phyloP scores from a whole-genome alignment of 2,888 invertebrate genomes.

The Rotaria macrura region DNA sequence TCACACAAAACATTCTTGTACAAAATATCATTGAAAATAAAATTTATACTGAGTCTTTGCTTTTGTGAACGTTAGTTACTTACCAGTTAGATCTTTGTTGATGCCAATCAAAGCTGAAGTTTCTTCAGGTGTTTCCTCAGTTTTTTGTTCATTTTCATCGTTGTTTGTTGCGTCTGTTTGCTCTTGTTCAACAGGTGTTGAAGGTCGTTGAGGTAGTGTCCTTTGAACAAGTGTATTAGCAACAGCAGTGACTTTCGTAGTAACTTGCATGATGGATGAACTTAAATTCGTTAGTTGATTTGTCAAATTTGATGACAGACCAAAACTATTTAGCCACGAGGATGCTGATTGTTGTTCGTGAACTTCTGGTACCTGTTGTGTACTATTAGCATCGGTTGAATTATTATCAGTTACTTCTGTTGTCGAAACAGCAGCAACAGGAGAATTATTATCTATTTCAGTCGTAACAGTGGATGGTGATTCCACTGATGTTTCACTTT shows the following conservation, averaged over 20 bases:
- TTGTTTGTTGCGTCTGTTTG: neutral
- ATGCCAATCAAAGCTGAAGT: neutral
- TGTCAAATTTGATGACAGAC: slow-evolving; percentile 7
- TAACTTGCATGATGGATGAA: neutral
- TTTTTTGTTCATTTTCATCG: neutral
- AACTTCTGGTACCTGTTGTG: neutral
- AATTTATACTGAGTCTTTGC: too few relatives aligned
- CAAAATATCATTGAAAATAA: too few relatives aligned
- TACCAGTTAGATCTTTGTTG: slow-evolving; percentile 1
- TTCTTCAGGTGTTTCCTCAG: neutral
- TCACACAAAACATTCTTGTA: too few relatives aligned
- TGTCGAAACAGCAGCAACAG: neutral
- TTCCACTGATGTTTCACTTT: neutral
- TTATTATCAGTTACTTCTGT: neutral
- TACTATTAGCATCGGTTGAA: neutral
- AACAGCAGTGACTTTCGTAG: neutral
- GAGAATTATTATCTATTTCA: neutral
- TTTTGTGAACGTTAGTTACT: too few relatives aligned
- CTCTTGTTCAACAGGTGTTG: neutral
- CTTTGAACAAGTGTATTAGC: neutral
- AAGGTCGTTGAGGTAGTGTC: neutral
- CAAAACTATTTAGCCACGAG: neutral
- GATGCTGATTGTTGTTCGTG: neutral
- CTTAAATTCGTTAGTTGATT: slow-evolving; percentile 10
- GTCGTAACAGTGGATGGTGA: neutral